A percentile compares a stretch with the other conserved stretches of the same genome.
These are phyloP conservation scores for Agelastica alni DNA, from an alignment of 2,888 invertebrate species.

Conservation along the genomic window DNA sequence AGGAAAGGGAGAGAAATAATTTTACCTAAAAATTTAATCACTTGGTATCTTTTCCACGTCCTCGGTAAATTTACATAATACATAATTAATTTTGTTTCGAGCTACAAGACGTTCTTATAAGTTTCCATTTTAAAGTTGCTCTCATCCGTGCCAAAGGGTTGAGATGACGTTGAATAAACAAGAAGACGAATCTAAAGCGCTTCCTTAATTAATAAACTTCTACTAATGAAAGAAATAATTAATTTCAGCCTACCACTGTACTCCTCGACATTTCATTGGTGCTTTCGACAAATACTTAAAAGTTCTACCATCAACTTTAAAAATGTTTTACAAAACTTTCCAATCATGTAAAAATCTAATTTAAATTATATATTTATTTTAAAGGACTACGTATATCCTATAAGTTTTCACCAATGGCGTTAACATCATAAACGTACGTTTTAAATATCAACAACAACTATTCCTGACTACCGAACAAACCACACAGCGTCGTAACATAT, in stretches of 20 bases:
- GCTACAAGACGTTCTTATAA: constrained; percentile 52
- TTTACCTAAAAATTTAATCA: constrained; percentile 15
- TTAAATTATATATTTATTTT: too few species aligned
- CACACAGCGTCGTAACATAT: too few species aligned
- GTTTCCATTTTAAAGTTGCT: constrained; percentile 57
- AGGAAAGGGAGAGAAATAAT: constrained; percentile 7
- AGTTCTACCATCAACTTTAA: constrained; percentile 15
- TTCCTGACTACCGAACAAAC: too few species aligned
- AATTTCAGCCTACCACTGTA: constrained; percentile 57
- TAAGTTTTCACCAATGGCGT: too few species aligned
- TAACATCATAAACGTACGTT: too few species aligned
- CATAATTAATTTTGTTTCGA: constrained; percentile 40
- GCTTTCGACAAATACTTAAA: constrained; percentile 10
- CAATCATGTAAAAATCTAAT: too few species aligned
- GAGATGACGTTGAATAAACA: constrained; percentile 58
- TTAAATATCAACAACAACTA: too few species aligned
- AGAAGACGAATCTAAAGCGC: constrained; percentile 56
- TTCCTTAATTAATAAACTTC: constrained; percentile 61
- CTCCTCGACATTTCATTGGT: constrained; percentile 40
- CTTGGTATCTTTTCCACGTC: constrained; percentile 22
- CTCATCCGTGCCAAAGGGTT: constrained; percentile 56
- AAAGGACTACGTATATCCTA: too few species aligned
- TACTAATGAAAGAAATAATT: constrained; percentile 61
- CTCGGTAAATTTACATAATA: constrained; percentile 31
- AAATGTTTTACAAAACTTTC: too few species aligned